Conservation (phyloP, 2,888 invertebrate genomes). For the Aleiodes alternator region DNA sequence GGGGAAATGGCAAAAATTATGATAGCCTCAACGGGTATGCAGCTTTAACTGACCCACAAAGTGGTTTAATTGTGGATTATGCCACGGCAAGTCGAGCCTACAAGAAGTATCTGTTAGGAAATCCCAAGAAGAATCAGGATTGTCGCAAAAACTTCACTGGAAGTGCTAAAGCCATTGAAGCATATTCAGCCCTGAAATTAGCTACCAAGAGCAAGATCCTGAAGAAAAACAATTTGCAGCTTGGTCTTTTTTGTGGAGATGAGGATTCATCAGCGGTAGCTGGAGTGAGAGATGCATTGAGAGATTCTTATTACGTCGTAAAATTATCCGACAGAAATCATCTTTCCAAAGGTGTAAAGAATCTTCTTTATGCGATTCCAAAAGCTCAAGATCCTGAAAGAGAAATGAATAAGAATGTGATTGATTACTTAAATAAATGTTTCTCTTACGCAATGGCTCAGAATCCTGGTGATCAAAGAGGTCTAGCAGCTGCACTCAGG, state of each 20-base stretch:
- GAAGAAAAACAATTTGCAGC: constrained; percentile 40
- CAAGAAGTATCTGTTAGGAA: not conserved
- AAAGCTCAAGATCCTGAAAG: constrained; percentile 43
- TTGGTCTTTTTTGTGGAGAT: constrained; percentile 53
- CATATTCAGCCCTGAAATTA: constrained; percentile 54
- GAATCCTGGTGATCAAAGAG: constrained; percentile 48
- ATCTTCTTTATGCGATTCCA: constrained; percentile 57
- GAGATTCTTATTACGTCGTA: constrained; percentile 50
- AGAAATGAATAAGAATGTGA: constrained; percentile 50
- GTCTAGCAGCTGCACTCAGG: constrained; percentile 32
- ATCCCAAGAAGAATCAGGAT: constrained; percentile 11
- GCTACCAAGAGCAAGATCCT: constrained; percentile 50
- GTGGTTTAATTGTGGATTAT: constrained; percentile 18
- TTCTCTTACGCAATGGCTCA: constrained; percentile 56
- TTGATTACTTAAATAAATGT: constrained; percentile 53
- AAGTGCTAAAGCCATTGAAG: constrained; percentile 62
- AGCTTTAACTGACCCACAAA: not conserved
- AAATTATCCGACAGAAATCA: constrained; percentile 60
- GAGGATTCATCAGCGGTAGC: constrained; percentile 59
- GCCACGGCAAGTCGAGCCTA: constrained; percentile 3
- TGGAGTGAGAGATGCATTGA: constrained; percentile 54
- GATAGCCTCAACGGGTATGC: constrained; percentile 1
- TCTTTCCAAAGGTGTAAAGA: constrained; percentile 51
- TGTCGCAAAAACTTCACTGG: constrained; percentile 49
- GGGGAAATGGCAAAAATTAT: not conserved